These are phyloP conservation scores for Phaonia tiefii DNA, from an alignment of 2,888 invertebrate genomes.

Conservation along the genomic window DNA sequence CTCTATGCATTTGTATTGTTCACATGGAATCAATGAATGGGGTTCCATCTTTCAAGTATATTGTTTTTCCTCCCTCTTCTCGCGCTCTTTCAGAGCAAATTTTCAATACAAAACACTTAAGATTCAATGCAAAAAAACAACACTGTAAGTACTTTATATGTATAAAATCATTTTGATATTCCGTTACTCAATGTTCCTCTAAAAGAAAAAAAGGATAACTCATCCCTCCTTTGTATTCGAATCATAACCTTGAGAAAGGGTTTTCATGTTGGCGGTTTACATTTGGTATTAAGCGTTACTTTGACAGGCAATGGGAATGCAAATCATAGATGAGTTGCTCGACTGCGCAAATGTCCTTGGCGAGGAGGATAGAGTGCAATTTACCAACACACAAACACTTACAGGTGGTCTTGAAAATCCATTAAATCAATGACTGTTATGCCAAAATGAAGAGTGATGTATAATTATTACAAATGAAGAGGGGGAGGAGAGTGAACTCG, in stretches of 20 bases:
- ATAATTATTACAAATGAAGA: slow-evolving; percentile 26
- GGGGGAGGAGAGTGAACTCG: too few relatives aligned
- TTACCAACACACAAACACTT: slow-evolving; percentile 14
- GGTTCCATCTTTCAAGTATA: slow-evolving; percentile 16
- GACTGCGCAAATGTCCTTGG: slow-evolving; percentile 21
- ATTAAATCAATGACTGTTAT: slow-evolving; percentile 25
- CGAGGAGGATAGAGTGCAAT: not conserved
- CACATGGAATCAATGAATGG: too few relatives aligned
- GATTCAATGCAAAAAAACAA: slow-evolving; percentile 11
- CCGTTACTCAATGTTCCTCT: too few relatives aligned
- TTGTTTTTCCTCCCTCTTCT: slow-evolving; percentile 18
- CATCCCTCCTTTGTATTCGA: not conserved
- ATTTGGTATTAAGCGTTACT: slow-evolving; percentile 28
- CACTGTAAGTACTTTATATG: too few relatives aligned
- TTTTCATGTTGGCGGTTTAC: slow-evolving; percentile 21
- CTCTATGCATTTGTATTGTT: too few relatives aligned
- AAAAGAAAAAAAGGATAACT: too few relatives aligned
- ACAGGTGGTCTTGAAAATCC: slow-evolving; percentile 20
- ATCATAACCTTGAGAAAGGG: slow-evolving; percentile 46
- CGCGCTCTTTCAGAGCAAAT: too few relatives aligned
- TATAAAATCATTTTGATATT: not conserved
- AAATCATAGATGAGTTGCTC: not conserved
- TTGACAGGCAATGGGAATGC: slow-evolving; percentile 9
- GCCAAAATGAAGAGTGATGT: not conserved
- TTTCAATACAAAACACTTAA: slow-evolving; percentile 50